Evolutionary conservation across 2,888 invertebrate genomes (phyloP), one percentile per base, ranked within the genome.

Genomic region (Ectobius pallidus): DNA sequence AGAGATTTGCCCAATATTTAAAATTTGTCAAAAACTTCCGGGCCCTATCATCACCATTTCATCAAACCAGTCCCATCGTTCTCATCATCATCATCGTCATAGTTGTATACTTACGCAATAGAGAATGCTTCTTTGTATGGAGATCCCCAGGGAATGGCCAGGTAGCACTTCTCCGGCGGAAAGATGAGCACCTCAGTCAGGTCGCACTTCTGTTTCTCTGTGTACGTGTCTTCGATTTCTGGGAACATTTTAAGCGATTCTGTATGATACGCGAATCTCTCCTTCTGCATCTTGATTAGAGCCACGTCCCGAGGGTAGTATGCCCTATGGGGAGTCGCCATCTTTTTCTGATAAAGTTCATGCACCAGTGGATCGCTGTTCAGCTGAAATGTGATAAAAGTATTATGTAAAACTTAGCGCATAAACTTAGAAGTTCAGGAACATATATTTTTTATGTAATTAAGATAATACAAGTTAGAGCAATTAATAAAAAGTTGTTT

Each of bases 341-440:
- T 68, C 70, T 75, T 75, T 62, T 68, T 71, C 52, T 44, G 16
- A 55, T 62, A 72, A 7, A 75, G 72, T 52, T 75, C 86, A 78
- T 85, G 87, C 55, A 90, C 85, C 1, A 87, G 82, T n/a, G 88
- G 86, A 80, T 92, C 92, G 62, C 87, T 86, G 22, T 89, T 87
- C 69, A 88, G 87, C 92, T 92, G 77, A 46, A 46, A 34, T 7
- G n/a, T n/a, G n/a, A n/a, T n/a, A n/a, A n/a, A n/a, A n/a, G n/a
- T n/a, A n/a, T n/a, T n/a, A n/a, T n/a, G n/a, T n/a, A n/a, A n/a
- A n/a, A n/a, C n/a, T n/a, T n/a, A n/a, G n/a, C n/a, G n/a, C n/a
- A n/a, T n/a, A n/a, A n/a, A n/a, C n/a, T n/a, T n/a, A n/a, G n/a
- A n/a, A n/a, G n/a, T n/a, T n/a, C n/a, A n/a, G n/a, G n/a, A n/a